Evolutionary conservation across 1,140 invertebrate species (phyloP).

Genomic region (Mercenaria mercenaria): DNA sequence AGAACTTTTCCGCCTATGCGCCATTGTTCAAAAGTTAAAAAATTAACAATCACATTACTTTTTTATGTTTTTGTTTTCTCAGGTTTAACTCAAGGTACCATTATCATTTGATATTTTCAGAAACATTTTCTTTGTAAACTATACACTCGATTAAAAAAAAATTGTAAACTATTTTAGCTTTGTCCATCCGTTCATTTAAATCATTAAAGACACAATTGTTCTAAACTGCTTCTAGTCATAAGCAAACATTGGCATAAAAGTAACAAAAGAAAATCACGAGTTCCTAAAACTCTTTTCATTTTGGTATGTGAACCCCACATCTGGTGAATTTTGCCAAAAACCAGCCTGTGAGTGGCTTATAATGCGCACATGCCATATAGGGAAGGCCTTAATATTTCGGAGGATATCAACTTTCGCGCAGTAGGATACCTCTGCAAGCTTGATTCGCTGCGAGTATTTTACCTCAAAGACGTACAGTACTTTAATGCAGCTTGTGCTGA

Average conservation of each 20-base stretch:
- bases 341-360: constrained; percentile 59
- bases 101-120: too few relatives aligned
- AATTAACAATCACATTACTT: too few relatives aligned
- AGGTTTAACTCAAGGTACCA: too few relatives aligned
- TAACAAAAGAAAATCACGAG: constrained; percentile 24
- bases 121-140: too few relatives aligned
- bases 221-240: background rate
- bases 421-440: background rate
- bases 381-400: constrained; percentile 45
- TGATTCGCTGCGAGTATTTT: background rate
- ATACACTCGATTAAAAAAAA: too few relatives aligned
- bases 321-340: constrained; percentile 46
- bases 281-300: constrained; percentile 33
- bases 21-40: background rate
- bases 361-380: constrained; percentile 54
- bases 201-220: background rate
- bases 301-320: constrained; percentile 41
- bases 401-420: constrained; percentile 49
- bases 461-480: constrained; percentile 14
- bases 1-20: constrained; percentile 62
- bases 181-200: constrained; percentile 5
- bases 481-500: constrained; percentile 36
- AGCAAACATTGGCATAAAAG: background rate
- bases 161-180: background rate
- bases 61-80: too few relatives aligned